phyloP scores from a whole-genome alignment of 2,797 vertebrate species.

The Coregonus suidteri region DNA sequence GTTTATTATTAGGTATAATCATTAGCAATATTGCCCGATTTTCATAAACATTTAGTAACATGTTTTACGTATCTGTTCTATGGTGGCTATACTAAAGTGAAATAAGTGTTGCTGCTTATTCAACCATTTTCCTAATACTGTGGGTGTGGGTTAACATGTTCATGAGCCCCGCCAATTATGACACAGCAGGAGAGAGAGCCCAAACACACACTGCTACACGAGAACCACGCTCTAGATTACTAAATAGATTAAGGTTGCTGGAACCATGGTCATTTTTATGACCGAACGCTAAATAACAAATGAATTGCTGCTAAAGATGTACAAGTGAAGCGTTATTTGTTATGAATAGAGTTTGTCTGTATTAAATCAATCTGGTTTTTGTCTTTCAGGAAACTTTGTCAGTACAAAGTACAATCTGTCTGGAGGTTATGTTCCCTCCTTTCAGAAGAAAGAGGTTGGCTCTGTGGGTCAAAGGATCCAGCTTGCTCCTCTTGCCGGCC shows the following conservation, averaged over 20 bases:
- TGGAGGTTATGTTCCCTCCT: conserved; percentile 81
- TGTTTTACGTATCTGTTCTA: conserved; percentile 8
- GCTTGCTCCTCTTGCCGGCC: conserved; percentile 80
- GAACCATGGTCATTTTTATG: conserved; percentile 20
- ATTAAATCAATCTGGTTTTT: conserved; percentile 54
- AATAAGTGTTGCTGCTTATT: not conserved
- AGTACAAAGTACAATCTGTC: conserved; percentile 79
- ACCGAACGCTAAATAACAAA: not conserved
- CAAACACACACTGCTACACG: conserved; percentile 53
- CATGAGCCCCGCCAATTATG: conserved; percentile 47
- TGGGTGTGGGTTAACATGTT: conserved; percentile 50
- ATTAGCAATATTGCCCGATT: not conserved
- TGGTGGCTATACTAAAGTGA: conserved; percentile 3
- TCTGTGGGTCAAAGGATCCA: conserved; percentile 93
- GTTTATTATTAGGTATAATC: not conserved
- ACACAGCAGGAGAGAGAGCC: conserved; percentile 47
- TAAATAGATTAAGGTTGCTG: conserved; percentile 54
- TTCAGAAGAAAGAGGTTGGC: conserved; percentile 93
- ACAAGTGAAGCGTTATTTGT: not conserved
- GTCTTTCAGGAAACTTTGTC: conserved; percentile 74
- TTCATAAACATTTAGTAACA: not conserved
- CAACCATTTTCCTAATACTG: not conserved
- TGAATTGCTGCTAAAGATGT: conserved; percentile 1
- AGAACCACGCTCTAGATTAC: conserved; percentile 52
- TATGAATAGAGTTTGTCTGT: not conserved